Conservation (phyloP, 2,797 vertebrate genomes). For the Thamnophis elegans region DNA sequence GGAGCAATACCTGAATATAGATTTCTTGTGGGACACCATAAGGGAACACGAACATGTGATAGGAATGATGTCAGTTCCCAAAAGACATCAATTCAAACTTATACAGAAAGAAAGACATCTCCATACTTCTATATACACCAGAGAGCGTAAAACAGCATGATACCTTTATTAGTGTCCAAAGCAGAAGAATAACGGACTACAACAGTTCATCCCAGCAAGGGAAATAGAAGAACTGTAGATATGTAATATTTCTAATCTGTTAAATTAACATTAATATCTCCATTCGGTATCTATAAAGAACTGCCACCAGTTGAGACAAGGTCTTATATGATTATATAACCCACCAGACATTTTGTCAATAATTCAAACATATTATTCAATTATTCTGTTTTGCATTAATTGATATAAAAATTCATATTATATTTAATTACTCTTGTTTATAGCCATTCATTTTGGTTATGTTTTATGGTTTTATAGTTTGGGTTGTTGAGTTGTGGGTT, state of each 20-base stretch:
- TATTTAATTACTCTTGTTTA: not conserved
- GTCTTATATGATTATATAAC: not conserved
- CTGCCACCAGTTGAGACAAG: not conserved
- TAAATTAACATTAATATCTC: not conserved
- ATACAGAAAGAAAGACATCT: constrained; percentile 41
- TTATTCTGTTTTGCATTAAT: not conserved
- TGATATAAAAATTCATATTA: not conserved
- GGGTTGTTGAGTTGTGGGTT: not conserved
- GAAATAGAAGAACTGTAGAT: not conserved
- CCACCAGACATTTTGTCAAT: not conserved
- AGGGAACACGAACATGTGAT: constrained; percentile 39
- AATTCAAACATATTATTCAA: not conserved
- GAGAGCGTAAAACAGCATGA: constrained; percentile 34
- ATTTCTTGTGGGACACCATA: constrained; percentile 44
- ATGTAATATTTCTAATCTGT: not conserved
- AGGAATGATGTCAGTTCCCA: constrained; percentile 44
- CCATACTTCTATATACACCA: constrained; percentile 39
- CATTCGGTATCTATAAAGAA: not conserved
- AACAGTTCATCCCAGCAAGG: not conserved
- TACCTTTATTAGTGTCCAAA: constrained; percentile 42
- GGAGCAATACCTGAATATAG: constrained; percentile 43
- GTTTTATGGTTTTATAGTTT: not conserved
- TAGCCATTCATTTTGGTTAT: not conserved
- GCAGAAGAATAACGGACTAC: constrained; percentile 19
- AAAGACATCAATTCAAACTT: constrained; percentile 35